Base-by-base conservation (phyloP, 2,797 vertebrate species). In the Thunnus albacares region DNA sequence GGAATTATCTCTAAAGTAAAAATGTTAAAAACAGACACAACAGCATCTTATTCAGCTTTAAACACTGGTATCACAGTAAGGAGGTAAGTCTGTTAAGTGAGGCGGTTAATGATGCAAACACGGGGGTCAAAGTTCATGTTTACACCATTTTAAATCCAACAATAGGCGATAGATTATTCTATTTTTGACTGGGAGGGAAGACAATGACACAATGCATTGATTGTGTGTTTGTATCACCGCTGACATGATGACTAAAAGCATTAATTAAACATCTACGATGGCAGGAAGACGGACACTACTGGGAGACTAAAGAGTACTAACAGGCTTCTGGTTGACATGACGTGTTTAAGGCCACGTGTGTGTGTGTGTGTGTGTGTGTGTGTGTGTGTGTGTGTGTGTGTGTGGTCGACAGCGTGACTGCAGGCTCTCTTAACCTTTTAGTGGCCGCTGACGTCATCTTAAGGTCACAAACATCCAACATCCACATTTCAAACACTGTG, bases 371-470 rank as follows among this genome's bases (percentile, higher is more conserved):
- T 30, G 3, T 38, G 9, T 1, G 3, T 38, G 9, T 1, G 3
- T 38, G 9, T 1, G 3, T 38, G 9, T 1, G 3, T 38, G 9
- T 1, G 3, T 38, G 9, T 1, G 3, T 38, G 9, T 1, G 13
- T 61, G 38, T 7, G n/a, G 22, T 2, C 53, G 72, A 70, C 59
- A 56, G 35, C 22, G 1, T 14, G 43, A 35, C 24, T 1, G 24
- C 81, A 13, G 59, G 52, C 14, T 59, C 51, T 53, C 30, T 24
- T 51, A 66, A 65, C 71, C 65, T 45, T 75, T 83, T 3, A 18
- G 20, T 49, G 45, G 17, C 41, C 53, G 28, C 15, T 30, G 52
- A 79, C 43, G 63, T 73, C 66, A 57, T 52, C 62, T 57, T 53
- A 53, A 77, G 60, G 65, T 77, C 59, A 35, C 20, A 55, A 20